These are phyloP conservation scores for Stenurella melanura DNA, from an alignment of 2,888 invertebrate genomes.

Conservation along the genomic window DNA sequence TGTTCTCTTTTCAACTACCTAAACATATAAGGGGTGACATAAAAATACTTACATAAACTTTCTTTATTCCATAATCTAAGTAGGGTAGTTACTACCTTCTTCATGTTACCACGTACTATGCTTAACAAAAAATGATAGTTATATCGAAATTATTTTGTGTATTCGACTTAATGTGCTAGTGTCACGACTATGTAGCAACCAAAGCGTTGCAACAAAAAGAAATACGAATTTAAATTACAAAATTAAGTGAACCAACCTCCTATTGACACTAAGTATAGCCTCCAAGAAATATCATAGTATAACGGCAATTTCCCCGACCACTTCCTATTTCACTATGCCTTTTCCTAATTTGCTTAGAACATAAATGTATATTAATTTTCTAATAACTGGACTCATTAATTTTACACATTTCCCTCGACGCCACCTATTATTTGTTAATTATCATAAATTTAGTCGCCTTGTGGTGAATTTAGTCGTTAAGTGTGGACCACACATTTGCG, in stretches of 20 bases:
- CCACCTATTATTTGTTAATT: slow-evolving; percentile 39
- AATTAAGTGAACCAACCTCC: not conserved
- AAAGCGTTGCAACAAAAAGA: not conserved
- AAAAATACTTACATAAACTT: too few species aligned
- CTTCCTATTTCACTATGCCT: not conserved
- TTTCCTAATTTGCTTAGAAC: slow-evolving; percentile 14
- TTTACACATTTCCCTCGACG: slow-evolving; percentile 36
- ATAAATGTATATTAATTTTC: slow-evolving; percentile 32
- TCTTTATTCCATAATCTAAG: too few species aligned
- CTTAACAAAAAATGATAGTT: too few species aligned
- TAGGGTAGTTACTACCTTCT: too few species aligned
- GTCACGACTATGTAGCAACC: not conserved
- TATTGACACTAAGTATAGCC: not conserved
- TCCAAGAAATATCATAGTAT: not conserved
- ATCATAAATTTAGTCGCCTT: slow-evolving; percentile 42
- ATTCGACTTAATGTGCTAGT: not conserved
- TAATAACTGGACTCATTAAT: slow-evolving; percentile 46
- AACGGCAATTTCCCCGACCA: not conserved
- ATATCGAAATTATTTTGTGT: not conserved
- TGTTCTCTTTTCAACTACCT: too few species aligned
- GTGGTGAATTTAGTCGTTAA: slow-evolving; percentile 36
- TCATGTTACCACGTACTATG: too few species aligned
- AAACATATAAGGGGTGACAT: too few species aligned
- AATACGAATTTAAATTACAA: not conserved
- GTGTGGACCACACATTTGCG: slow-evolving; percentile 44